phyloP scores from a whole-genome alignment of 2,888 invertebrate genomes.

The Gasteruption jaculator region DNA sequence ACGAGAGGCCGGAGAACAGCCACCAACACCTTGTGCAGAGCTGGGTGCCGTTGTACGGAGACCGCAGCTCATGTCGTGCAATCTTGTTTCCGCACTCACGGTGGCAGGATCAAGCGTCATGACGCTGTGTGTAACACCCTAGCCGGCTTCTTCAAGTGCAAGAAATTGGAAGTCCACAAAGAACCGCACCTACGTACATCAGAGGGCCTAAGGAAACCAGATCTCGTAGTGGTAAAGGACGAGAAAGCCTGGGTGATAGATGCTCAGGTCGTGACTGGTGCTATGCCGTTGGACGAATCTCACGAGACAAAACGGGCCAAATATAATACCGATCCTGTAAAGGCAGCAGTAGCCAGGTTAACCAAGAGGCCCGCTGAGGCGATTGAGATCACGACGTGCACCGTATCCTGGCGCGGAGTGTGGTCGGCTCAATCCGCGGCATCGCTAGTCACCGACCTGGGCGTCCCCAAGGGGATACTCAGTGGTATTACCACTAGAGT shows the following conservation, averaged over 20 bases:
- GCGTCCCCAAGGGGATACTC: constrained; percentile 12
- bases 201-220: constrained; percentile 19
- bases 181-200: constrained; percentile 28
- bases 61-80: constrained; percentile 38
- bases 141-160: neutral
- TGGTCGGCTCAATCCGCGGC: constrained; percentile 20
- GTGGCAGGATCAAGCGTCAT: constrained; percentile 36
- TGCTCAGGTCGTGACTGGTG: constrained; percentile 17
- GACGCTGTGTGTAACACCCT: constrained; percentile 25
- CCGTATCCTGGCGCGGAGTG: constrained; percentile 22
- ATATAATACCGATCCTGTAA: constrained; percentile 10
- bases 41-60: constrained; percentile 33
- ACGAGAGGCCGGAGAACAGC: constrained; percentile 24
- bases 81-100: constrained; percentile 37
- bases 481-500: constrained; percentile 16
- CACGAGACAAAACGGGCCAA: constrained; percentile 13
- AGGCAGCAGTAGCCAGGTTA: too few relatives aligned
- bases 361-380: neutral
- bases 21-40: constrained; percentile 21
- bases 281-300: constrained; percentile 11
- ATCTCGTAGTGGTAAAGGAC: constrained; percentile 14
- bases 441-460: constrained; percentile 12
- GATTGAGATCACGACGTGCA: constrained; percentile 16
- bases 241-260: constrained; percentile 11
- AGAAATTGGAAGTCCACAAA: constrained; percentile 27